Evolutionary conservation across 2,797 vertebrate species (phyloP).

Genomic region (Meda fulgida): DNA sequence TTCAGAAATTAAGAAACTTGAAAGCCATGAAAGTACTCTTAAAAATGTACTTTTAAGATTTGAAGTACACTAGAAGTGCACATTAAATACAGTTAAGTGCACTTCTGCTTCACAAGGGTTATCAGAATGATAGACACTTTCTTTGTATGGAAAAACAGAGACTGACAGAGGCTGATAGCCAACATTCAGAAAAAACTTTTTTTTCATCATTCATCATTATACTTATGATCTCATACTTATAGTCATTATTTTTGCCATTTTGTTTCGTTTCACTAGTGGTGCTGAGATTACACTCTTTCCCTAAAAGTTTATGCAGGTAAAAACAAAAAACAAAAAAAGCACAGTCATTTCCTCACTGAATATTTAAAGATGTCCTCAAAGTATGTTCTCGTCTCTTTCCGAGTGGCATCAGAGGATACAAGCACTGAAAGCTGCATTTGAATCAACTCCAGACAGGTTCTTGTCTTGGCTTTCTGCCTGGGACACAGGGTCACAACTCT

Average conservation of each 20-base stretch:
- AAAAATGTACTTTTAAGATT: no score
- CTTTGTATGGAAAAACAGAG: no score
- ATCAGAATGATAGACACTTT: no score
- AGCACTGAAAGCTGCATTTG: conserved; percentile 21
- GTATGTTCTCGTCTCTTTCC: conserved; percentile 2
- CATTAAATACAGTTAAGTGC: no score
- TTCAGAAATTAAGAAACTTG: not conserved
- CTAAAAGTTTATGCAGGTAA: not conserved
- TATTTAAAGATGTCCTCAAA: conserved; percentile 28
- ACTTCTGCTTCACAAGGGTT: no score
- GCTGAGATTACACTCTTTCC: not conserved
- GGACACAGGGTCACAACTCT: not conserved
- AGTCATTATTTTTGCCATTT: not conserved
- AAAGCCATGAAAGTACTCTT: not conserved
- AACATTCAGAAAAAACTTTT: no score
- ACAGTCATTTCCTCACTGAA: conserved; percentile 14
- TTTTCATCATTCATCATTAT: no score
- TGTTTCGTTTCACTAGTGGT: not conserved
- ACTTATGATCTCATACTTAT: no score
- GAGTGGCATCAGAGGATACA: not conserved
- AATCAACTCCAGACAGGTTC: conserved; percentile 26
- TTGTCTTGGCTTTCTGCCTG: conserved; percentile 16
- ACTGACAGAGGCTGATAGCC: no score
- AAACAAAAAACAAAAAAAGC: not conserved
- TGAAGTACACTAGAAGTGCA: no score